Conservation (phyloP, 2,797 vertebrate genomes). For the Poeciliopsis infans region DNA sequence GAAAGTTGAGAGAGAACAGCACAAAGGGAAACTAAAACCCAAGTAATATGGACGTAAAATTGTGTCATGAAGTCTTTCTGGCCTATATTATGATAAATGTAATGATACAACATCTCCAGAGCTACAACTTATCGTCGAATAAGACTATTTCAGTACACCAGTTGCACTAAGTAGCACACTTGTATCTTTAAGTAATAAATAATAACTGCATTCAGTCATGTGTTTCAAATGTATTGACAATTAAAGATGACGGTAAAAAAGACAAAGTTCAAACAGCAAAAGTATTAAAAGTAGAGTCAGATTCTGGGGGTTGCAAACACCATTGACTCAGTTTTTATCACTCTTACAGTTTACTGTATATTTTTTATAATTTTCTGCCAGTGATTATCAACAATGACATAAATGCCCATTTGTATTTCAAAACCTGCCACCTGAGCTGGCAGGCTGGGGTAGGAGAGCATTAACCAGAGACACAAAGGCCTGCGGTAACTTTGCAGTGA, state of each 20-base stretch:
- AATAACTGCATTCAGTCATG: not conserved
- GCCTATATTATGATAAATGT: not conserved
- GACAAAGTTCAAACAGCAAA: not conserved
- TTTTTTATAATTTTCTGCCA: not conserved
- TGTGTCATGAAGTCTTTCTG: not conserved
- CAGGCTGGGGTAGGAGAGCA: not conserved
- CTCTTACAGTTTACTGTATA: not conserved
- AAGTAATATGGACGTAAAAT: not conserved
- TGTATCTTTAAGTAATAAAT: not conserved
- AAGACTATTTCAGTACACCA: not conserved
- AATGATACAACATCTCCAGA: not conserved
- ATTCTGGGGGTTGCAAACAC: not conserved
- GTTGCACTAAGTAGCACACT: not conserved
- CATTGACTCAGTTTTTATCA: not conserved
- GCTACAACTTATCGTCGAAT: not conserved
- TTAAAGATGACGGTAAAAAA: not conserved
- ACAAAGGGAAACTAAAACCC: not conserved
- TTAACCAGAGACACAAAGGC: not conserved
- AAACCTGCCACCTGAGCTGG: not conserved
- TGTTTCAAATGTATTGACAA: not conserved
- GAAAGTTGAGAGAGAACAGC: not conserved
- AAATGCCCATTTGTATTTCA: not conserved
- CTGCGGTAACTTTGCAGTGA: not conserved
- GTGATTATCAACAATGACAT: not conserved
- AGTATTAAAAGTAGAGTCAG: not conserved